A percentile compares a stretch with the other conserved stretches of the same genome.
Conservation (phyloP, 23 tunicate genomes). For the Trididemnum nubilum region DNA sequence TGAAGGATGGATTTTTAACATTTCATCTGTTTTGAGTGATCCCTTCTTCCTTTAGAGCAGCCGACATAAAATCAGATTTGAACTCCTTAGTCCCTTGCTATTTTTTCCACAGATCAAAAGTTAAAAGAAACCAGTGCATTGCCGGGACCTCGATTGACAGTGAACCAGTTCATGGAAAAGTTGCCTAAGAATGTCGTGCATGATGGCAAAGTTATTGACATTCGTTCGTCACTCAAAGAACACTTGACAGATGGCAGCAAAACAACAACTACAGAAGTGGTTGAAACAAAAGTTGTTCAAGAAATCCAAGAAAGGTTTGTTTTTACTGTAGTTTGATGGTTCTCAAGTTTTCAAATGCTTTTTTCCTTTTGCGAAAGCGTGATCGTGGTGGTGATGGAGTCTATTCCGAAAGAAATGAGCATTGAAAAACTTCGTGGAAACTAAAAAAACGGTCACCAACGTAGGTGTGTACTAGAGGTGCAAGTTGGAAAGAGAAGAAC, state of each 20-base stretch:
- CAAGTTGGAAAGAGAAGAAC: too few species aligned
- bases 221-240: slow-evolving; percentile 59
- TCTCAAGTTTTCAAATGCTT: neutral
- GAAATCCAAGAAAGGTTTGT: slow-evolving; percentile 77
- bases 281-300: slow-evolving; percentile 64
- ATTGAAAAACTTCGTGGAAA: too few species aligned
- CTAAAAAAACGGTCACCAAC: too few species aligned
- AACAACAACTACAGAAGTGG: slow-evolving; percentile 51
- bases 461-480: too few species aligned
- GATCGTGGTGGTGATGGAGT: neutral
- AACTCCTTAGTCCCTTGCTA: too few species aligned
- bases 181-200: slow-evolving; percentile 63
- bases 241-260: slow-evolving; percentile 19
- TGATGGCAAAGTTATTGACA: slow-evolving; percentile 63
- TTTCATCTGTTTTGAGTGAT: too few species aligned
- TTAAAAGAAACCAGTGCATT: slow-evolving; percentile 38
- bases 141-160: slow-evolving; percentile 46
- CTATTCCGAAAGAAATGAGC: too few species aligned
- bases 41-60: too few species aligned
- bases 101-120: neutral
- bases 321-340: neutral
- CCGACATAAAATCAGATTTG: too few species aligned
- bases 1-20: too few species aligned
- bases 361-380: neutral
- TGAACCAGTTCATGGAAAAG: slow-evolving; percentile 74